These are phyloP conservation scores for Pomacea canaliculata DNA, from an alignment of 2,888 invertebrate species.

Conservation along the genomic window DNA sequence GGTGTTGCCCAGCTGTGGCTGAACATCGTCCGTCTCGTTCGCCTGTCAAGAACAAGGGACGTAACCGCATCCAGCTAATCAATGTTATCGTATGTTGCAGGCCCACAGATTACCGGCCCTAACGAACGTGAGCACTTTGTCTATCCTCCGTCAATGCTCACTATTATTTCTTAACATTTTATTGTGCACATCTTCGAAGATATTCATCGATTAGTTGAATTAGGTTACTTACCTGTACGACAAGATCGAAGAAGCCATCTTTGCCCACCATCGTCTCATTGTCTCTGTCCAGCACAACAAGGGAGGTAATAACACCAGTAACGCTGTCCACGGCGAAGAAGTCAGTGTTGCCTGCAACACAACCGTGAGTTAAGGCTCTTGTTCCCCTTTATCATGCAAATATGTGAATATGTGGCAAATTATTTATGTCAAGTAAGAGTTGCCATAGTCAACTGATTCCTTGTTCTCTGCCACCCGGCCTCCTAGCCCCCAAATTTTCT, in stretches of 20 bases:
- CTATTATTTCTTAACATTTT: too few species aligned
- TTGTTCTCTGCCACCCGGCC: too few species aligned
- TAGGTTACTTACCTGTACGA: conserved; percentile 43
- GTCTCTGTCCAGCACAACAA: conserved; percentile 47
- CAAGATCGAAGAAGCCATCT: conserved; percentile 50
- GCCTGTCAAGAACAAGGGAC: conserved; percentile 44
- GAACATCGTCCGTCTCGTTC: conserved; percentile 48
- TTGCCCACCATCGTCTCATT: conserved; percentile 40
- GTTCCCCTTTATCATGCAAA: too few species aligned
- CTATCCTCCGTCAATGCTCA: too few species aligned
- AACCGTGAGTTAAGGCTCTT: neutral
- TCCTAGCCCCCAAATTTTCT: too few species aligned
- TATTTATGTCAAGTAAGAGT: too few species aligned
- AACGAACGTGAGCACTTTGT: neutral
- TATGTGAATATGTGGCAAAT: too few species aligned
- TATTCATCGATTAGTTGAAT: neutral
- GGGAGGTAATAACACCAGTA: conserved; percentile 47
- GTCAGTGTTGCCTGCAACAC: conserved; percentile 39
- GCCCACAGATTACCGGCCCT: neutral
- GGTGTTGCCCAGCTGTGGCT: conserved; percentile 47
- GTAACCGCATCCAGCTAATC: neutral
- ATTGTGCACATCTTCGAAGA: too few species aligned
- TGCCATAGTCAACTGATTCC: too few species aligned
- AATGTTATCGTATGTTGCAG: neutral
- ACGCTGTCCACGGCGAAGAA: conserved; percentile 43